A percentile compares a stretch with the other conserved stretches of the same genome.
phyloP scores from a whole-genome alignment of 2,888 invertebrate species.

The Himalopsyche kuldschensis region DNA sequence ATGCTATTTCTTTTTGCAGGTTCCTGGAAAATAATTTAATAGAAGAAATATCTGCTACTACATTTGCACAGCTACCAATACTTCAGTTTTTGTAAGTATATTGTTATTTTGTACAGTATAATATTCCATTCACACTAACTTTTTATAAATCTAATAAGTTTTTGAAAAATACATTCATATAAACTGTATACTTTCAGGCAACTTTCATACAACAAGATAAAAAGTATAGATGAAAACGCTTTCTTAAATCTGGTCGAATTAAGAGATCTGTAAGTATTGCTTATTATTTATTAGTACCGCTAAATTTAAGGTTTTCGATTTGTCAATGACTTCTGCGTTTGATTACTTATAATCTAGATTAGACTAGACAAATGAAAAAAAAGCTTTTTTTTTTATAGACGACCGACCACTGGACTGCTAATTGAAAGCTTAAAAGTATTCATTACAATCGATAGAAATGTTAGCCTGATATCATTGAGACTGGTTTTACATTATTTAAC shows the following conservation, averaged over 20 bases:
- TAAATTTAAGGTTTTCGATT: no score
- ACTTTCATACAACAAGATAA: conserved; percentile 50
- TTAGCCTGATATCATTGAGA: no score
- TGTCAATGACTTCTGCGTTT: no score
- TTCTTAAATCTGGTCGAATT: conserved; percentile 52
- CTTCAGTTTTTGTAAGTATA: conserved; percentile 55
- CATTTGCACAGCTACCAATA: conserved; percentile 51
- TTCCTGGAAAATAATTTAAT: conserved; percentile 53
- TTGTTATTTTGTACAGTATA: background rate
- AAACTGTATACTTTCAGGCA: conserved; percentile 42
- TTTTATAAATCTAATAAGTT: conserved; percentile 1
- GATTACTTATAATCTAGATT: no score
- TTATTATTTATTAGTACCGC: no score
- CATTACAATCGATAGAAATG: no score
- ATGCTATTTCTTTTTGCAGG: conserved; percentile 44
- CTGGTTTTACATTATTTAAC: no score
- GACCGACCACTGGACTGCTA: no score
- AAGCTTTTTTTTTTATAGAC: no score
- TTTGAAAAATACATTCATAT: conserved; percentile 19
- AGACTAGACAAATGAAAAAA: no score
- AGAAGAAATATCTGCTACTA: conserved; percentile 49
- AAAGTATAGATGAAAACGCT: conserved; percentile 50
- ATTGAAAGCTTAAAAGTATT: no score
- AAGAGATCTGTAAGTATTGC: conserved; percentile 56
- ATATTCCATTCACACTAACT: background rate